phyloP scores from a whole-genome alignment of 2,888 invertebrate species.

The Hypolimnas misippus region DNA sequence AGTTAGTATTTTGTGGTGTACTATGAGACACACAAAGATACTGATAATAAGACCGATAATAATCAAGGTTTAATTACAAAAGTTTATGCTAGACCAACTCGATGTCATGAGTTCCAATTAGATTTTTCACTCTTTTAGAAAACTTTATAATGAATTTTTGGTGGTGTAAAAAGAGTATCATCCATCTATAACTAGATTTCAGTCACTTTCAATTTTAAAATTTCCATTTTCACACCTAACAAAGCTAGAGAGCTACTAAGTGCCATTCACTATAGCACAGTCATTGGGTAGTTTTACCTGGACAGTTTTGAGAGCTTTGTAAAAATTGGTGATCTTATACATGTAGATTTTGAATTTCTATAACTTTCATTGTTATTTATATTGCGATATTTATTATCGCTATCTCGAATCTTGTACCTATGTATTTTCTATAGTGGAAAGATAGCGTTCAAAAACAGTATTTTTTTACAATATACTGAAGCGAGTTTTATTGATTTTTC shows the following conservation, averaged over 20 bases:
- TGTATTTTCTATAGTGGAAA: no score
- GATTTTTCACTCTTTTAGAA: background rate
- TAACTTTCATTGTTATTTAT: no score
- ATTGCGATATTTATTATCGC: no score
- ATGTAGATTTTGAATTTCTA: no score
- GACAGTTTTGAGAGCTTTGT: no score
- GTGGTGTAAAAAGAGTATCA: background rate
- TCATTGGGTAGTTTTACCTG: no score
- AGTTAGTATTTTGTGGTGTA: background rate
- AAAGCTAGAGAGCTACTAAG: background rate
- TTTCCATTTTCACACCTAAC: background rate
- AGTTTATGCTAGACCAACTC: background rate
- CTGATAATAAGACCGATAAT: no score
- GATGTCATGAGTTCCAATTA: background rate
- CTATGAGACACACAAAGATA: background rate
- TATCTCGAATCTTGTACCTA: no score
- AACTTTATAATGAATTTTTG: background rate
- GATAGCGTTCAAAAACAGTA: no score
- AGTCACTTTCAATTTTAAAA: background rate
- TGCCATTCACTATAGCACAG: background rate
- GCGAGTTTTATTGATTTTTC: no score
- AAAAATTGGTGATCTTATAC: no score
- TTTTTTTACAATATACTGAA: no score
- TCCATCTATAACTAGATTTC: background rate
- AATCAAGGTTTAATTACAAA: slow-evolving; percentile 6